Base-by-base conservation (phyloP, 2,797 vertebrate species). In the Sebastes matsubarae region DNA sequence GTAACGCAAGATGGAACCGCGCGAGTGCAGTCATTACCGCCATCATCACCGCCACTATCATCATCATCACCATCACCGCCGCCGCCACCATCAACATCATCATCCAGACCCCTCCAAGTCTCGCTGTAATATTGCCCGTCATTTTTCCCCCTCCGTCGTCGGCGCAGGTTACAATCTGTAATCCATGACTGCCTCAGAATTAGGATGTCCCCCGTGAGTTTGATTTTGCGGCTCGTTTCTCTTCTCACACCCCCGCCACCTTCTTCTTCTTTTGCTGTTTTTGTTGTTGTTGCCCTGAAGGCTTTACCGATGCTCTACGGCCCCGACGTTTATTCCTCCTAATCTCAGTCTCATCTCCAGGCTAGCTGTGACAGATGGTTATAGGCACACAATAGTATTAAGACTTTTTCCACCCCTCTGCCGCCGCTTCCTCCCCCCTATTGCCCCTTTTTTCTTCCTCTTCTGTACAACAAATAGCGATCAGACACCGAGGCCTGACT, bases 331-430 rank as follows among this genome's bases (percentile, higher is more conserved):
- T 93, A 94, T 92, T 92, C 89, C 89, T 86, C 91, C 93, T 92
- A 94, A 98, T 99, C 98, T 98, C 97, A 95, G 96, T 95, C 97
- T 98, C 98, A 98, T 99, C 98, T 99, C 97, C 96, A 96, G 97
- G 97, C 97, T 96, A 97, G 97, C 97, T 96, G 97, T 99, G 98
- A 99, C 98, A 99, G 98, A 99, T 99, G 98, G 98, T 99, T 99
- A 98, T 98, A 96, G 97, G 97, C 96, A 96, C 97, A 99, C 97
- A 98, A 98, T 97, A 97, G 97, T 97, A 98, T 98, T 98, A 98
- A 97, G 97, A 98, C 96, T 97, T 90, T 32, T 73, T 67, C 60
- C 80, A 77, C 64, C 69, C 79, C 64, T 59, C 68, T 55, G 42
- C 74, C 63, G 60, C 70, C 14, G 0, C 72, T 32, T 54, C 54